Percentiles rank a stretch among this genome's conserved stretches.
These are phyloP conservation scores for Gallinago stenura DNA, from an alignment of 2,797 vertebrate species.

Conservation along the genomic window DNA sequence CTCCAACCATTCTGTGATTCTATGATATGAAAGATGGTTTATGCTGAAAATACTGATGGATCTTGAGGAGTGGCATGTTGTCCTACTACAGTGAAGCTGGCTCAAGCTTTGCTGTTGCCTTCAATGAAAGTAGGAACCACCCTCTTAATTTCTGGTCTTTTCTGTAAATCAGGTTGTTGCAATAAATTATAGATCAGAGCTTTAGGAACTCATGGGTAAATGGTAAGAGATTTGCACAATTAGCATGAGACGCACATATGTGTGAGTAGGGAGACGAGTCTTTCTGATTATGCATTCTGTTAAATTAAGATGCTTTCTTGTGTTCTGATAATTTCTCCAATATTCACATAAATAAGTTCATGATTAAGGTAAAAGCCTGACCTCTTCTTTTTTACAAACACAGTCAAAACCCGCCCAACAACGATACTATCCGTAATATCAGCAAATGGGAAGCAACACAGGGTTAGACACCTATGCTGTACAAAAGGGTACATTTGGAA, in stretches of 20 bases:
- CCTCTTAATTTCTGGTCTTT: neutral
- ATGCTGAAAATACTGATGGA: neutral
- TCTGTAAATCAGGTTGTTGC: constrained; percentile 4
- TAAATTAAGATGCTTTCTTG: neutral
- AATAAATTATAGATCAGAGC: constrained; percentile 28
- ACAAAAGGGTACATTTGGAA: constrained; percentile 31
- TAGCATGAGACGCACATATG: neutral
- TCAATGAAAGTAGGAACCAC: neutral
- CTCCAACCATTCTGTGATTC: no score
- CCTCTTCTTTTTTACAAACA: neutral
- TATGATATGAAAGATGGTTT: neutral
- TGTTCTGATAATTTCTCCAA: neutral
- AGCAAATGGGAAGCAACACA: neutral
- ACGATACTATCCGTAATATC: neutral
- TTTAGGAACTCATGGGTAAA: neutral
- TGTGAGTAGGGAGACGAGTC: neutral
- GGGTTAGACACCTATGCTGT: neutral
- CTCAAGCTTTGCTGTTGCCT: neutral
- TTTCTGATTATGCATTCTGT: constrained; percentile 2
- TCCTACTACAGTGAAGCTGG: neutral
- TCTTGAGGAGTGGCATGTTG: neutral
- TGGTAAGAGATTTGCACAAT: neutral
- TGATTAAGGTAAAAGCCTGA: neutral
- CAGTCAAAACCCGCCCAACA: fast-evolving
- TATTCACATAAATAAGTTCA: neutral